phyloP scores from a whole-genome alignment of 2,888 invertebrate genomes.

The Colletes collaris region DNA sequence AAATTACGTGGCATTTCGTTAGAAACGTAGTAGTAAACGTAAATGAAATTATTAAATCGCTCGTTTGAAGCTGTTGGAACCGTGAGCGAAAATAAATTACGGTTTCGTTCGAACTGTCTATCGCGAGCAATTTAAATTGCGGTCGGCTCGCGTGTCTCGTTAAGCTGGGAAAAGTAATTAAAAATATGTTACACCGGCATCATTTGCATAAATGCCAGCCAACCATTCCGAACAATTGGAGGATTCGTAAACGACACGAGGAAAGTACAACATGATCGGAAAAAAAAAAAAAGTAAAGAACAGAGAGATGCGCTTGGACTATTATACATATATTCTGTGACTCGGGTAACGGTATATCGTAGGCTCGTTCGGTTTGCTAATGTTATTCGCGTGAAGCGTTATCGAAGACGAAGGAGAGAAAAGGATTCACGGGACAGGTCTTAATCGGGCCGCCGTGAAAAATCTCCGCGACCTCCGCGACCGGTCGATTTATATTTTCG shows the following conservation, averaged over 20 bases:
- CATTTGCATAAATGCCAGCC: background rate
- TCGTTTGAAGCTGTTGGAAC: background rate
- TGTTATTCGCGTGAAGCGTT: conserved; percentile 11
- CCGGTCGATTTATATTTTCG: background rate
- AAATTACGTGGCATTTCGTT: too few species aligned
- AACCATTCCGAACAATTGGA: background rate
- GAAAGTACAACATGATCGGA: too few species aligned
- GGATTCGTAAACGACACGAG: too few species aligned
- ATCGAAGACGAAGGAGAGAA: background rate
- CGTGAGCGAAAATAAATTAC: conserved; percentile 5
- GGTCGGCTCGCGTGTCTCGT: background rate
- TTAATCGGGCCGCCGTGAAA: background rate
- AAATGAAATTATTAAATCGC: too few species aligned
- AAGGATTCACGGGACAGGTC: conserved; percentile 1
- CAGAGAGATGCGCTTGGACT: background rate
- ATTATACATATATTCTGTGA: conserved; percentile 4
- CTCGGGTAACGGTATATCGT: conserved; percentile 23
- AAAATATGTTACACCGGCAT: background rate
- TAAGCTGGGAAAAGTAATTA: background rate
- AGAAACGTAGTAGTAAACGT: too few species aligned
- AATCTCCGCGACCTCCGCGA: background rate
- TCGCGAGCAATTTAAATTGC: conserved; percentile 12
- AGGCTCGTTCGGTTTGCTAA: conserved; percentile 24
- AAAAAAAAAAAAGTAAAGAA: background rate
- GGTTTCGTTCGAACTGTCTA: background rate